Conservation (phyloP, 2,113 vertebrate species). For the Dendrocopos noguchii region DNA sequence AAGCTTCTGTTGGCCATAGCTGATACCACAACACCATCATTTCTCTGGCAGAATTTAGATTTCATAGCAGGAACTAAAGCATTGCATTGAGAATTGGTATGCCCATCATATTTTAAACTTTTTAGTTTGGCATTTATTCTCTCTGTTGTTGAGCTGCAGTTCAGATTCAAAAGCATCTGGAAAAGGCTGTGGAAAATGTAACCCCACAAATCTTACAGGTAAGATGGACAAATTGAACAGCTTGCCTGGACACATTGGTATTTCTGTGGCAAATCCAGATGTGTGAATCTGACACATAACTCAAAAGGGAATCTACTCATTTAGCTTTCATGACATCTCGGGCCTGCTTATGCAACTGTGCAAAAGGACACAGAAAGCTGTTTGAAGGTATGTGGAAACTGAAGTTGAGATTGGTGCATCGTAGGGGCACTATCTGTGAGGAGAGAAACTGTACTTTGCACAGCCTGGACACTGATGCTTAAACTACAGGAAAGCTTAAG, state of each 20-base stretch:
- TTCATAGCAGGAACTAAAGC: neutral
- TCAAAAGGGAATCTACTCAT: neutral
- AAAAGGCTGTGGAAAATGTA: neutral
- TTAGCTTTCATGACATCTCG: neutral
- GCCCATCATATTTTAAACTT: neutral
- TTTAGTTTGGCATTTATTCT: neutral
- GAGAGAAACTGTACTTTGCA: neutral
- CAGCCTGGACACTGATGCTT: neutral
- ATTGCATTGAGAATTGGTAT: neutral
- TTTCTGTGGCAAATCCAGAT: conserved; percentile 3
- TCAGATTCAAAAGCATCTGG: neutral
- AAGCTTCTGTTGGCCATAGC: neutral
- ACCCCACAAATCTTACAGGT: neutral
- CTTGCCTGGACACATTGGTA: neutral
- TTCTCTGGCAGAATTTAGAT: neutral
- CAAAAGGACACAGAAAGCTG: neutral
- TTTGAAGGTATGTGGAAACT: neutral
- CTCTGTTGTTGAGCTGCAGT: neutral
- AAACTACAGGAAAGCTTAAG: neutral
- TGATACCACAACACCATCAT: neutral
- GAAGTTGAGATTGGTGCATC: neutral
- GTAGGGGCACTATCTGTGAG: neutral
- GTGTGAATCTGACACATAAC: neutral
- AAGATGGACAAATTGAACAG: neutral
- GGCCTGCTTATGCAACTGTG: neutral